Evolutionary conservation across 92 coral and sea anemone genomes (phyloP).

Genomic region (Bergia puertoricense): DNA sequence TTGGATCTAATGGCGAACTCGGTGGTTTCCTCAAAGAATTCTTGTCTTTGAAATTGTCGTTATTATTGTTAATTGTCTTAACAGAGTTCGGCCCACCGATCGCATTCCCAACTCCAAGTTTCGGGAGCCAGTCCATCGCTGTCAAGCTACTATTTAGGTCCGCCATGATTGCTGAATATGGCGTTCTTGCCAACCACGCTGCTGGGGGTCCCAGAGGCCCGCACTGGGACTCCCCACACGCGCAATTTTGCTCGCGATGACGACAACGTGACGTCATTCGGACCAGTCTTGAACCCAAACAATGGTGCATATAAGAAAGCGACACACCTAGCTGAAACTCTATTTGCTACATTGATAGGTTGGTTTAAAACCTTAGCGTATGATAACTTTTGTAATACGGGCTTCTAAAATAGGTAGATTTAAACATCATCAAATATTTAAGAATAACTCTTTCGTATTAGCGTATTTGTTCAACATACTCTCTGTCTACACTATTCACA

Average conservation of each 20-base stretch:
- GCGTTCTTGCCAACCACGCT: slow-evolving; percentile 99
- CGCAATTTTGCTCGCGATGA: slow-evolving; percentile 62
- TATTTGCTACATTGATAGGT: too few species aligned
- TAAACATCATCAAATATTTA: too few species aligned
- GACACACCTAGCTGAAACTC: too few species aligned
- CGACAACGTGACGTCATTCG: neutral
- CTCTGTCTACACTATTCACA: too few species aligned
- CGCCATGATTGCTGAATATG: slow-evolving; percentile 97
- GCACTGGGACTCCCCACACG: slow-evolving; percentile 9
- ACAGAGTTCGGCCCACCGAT: slow-evolving; percentile 71
- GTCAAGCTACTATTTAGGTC: slow-evolving; percentile 97
- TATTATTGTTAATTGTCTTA: slow-evolving; percentile 71
- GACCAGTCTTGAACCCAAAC: too few species aligned
- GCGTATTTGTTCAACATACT: too few species aligned
- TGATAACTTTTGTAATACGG: too few species aligned
- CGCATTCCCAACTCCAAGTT: slow-evolving; percentile 95
- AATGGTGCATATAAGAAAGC: too few species aligned
- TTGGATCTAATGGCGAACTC: slow-evolving; percentile 97
- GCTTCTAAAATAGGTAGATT: too few species aligned
- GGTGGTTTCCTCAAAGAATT: slow-evolving; percentile 88
- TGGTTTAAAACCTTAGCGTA: too few species aligned
- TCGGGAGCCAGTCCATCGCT: slow-evolving; percentile 99
- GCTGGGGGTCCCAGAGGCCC: slow-evolving; percentile 78
- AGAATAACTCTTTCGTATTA: too few species aligned
- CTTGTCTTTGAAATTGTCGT: slow-evolving; percentile 75